Conservation (phyloP, 2,113 vertebrate genomes). For the Cinclus mexicanus region DNA sequence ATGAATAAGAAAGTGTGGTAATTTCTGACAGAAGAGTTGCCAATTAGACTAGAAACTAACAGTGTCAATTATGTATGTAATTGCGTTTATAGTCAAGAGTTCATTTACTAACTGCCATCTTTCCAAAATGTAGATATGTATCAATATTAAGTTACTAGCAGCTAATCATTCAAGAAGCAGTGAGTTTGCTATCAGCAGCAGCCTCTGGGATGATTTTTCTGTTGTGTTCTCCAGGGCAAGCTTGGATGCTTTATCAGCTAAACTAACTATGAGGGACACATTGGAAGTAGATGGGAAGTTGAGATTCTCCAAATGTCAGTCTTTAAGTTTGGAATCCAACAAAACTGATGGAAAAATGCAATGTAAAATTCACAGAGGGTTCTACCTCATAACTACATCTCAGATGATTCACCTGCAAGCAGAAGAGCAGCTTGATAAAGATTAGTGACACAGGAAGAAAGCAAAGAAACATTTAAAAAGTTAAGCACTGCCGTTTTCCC, state of each 20-base stretch:
- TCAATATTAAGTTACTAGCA: not conserved
- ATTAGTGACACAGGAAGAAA: not conserved
- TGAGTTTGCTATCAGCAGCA: not conserved
- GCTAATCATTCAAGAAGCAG: not conserved
- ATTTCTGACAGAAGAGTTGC: not conserved
- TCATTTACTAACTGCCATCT: not conserved
- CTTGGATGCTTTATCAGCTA: not conserved
- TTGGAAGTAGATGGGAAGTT: not conserved
- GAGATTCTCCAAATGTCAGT: not conserved
- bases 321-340: not conserved
- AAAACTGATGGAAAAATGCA: not conserved
- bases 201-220: not conserved
- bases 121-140: not conserved
- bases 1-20: not conserved
- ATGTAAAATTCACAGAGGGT: not conserved
- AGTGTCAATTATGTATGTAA: not conserved
- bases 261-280: not conserved
- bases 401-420: not conserved
- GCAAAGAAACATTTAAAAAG: not conserved
- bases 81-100: not conserved
- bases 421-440: not conserved
- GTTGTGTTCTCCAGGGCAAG: not conserved
- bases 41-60: not conserved
- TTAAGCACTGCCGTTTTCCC: not conserved
- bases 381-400: not conserved